Evolutionary conservation across 2,797 vertebrate species (phyloP).

Genomic region (Phrynocephalus forsythii): DNA sequence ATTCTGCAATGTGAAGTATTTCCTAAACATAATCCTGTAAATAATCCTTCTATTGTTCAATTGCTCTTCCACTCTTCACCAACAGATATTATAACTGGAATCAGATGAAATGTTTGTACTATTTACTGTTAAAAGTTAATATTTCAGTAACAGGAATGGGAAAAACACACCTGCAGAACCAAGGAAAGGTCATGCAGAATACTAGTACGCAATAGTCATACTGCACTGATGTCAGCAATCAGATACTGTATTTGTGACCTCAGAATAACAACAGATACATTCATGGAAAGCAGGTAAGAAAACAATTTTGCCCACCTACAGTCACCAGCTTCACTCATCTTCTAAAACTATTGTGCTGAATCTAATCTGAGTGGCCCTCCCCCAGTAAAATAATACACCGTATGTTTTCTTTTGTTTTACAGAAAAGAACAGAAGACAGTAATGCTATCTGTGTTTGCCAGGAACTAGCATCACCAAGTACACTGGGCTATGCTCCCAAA

Average conservation of each 20-base stretch:
- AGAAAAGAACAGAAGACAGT: slow-evolving; percentile 27
- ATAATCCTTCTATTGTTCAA: slow-evolving; percentile 20
- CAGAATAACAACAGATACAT: slow-evolving; percentile 30
- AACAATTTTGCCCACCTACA: slow-evolving; percentile 26
- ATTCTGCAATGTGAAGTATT: slow-evolving; percentile 8
- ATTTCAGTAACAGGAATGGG: not conserved
- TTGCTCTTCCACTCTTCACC: slow-evolving; percentile 27
- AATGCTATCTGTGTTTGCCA: not conserved
- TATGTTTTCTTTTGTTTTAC: slow-evolving; percentile 15
- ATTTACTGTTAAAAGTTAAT: not conserved
- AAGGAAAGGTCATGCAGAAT: slow-evolving; percentile 26
- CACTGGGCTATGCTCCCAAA: not conserved
- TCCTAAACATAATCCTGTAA: not conserved
- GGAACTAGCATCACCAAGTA: too few relatives aligned
- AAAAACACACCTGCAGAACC: not conserved
- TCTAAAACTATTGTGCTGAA: slow-evolving; percentile 25
- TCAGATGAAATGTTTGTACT: not conserved
- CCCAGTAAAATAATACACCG: slow-evolving; percentile 35
- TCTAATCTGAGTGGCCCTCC: slow-evolving; percentile 3
- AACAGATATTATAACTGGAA: not conserved
- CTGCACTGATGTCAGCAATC: slow-evolving; percentile 27
- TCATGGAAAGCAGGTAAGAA: slow-evolving; percentile 33
- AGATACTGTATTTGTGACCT: slow-evolving; percentile 46
- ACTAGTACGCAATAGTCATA: slow-evolving; percentile 29
- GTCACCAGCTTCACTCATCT: slow-evolving; percentile 1